Base-by-base conservation (phyloP, 2,888 invertebrate species). In the Mimumesa dahlbomi region DNA sequence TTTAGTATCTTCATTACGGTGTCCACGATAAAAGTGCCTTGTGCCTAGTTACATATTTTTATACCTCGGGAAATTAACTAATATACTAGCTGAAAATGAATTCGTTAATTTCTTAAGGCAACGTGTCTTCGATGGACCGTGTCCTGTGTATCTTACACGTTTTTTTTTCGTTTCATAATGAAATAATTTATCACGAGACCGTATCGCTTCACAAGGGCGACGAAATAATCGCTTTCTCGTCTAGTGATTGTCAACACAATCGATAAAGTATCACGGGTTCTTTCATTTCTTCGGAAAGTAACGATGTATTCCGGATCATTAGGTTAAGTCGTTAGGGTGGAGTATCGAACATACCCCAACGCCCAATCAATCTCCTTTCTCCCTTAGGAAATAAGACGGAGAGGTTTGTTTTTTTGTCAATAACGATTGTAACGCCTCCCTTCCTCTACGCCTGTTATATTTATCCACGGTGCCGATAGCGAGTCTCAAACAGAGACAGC, bases 301-400 rank as follows among this genome's bases (percentile, higher is more conserved):
- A 50, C 62, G 54, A 78, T 18, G 43, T 18, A 59, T 75, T 79
- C 61, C 72, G 61, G 63, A 46, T 57, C 72, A 79, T 75, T 79
- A 64, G 56, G 68, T 62, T 66, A 61, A 78, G 58, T 62, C 49
- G 52, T 66, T 64, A 66, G 79, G 68, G 66, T 43, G 66, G 50
- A 61, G 65, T 46, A 65, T 78, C 56, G 66, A 63, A 62, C 61
- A 53, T 63, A 54, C 64, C 50, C 48, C 31, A 43, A 50, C 31
- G 61, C 29, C 57, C 70, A 65, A 73, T 79, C 59, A 59, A 61
- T 76, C 65, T 68, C 65, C 58, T 34, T 34, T 36, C 45, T 73
- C 77, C 73, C 77, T 43, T 38, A 73, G 78, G 63, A 76, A 79
- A 79, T 70, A 49, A 70, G 59, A 63, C 61, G 65, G 58, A 73